A percentile compares a stretch with the other conserved stretches of the same genome.
Evolutionary conservation across 2,797 vertebrate genomes (phyloP).

Genomic region (Garrulus glandarius): DNA sequence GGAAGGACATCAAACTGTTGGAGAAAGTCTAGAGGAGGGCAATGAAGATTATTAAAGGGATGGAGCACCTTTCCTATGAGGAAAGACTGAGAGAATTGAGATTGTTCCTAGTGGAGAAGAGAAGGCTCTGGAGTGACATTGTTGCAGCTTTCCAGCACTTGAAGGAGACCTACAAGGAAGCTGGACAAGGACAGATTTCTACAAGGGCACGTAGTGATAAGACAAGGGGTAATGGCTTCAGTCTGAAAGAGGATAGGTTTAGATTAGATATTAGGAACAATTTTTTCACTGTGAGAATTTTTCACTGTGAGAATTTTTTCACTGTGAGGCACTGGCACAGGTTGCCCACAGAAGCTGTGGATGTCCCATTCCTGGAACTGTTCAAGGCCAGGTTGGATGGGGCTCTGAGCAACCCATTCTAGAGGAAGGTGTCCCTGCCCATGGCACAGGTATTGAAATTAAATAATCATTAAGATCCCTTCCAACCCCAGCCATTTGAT

Average conservation of each 20-base stretch:
- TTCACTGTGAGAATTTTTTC: neutral
- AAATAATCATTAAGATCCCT: neutral
- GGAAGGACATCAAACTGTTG: accelerated
- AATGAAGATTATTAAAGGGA: neutral
- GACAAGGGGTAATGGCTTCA: neutral
- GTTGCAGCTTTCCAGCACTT: neutral
- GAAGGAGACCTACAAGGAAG: neutral
- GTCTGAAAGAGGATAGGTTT: neutral
- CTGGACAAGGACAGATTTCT: neutral
- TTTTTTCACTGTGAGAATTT: neutral
- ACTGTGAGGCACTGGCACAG: neutral
- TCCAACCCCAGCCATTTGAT: neutral
- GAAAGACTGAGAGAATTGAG: neutral
- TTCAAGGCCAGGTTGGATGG: neutral
- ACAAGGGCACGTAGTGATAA: too few relatives aligned
- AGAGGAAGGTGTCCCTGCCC: neutral
- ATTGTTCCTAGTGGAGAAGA: neutral
- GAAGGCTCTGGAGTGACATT: neutral
- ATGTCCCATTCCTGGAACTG: neutral
- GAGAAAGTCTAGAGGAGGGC: neutral
- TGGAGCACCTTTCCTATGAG: too few relatives aligned
- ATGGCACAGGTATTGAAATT: accelerated
- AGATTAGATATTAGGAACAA: neutral
- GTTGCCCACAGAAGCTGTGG: neutral
- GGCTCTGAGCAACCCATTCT: neutral